These are phyloP conservation scores for Vimba vimba DNA, from an alignment of 2,113 vertebrate genomes.

Conservation along the genomic window DNA sequence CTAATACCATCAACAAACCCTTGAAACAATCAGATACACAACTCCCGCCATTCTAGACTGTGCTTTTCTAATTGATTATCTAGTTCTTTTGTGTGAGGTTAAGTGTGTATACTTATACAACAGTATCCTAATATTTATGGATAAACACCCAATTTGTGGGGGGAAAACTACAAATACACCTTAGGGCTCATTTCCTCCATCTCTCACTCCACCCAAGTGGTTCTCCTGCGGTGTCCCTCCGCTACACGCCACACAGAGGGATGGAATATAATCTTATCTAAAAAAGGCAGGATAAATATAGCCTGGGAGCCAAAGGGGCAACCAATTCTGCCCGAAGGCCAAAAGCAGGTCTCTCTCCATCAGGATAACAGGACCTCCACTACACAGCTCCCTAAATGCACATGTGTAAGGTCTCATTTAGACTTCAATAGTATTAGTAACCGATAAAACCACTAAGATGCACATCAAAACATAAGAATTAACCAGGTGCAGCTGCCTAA, in stretches of 20 bases:
- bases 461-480: not conserved
- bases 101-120: not conserved
- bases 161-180: not conserved
- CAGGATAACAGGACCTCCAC: not conserved
- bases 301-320: conserved; percentile 55
- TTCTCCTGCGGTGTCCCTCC: conserved; percentile 37
- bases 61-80: not conserved
- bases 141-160: not conserved
- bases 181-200: conserved; percentile 3
- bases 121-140: not conserved
- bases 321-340: conserved; percentile 53
- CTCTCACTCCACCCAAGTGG: not conserved
- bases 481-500: not conserved
- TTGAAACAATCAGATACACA: conserved; percentile 16
- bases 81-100: not conserved
- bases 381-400: not conserved
- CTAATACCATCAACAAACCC: not conserved
- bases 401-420: not conserved
- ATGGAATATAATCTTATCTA: conserved; percentile 79
- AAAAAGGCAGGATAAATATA: conserved; percentile 76
- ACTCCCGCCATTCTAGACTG: not conserved
- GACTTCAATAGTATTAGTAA: not conserved
- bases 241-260: conserved; percentile 43
- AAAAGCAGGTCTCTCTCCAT: conserved; percentile 54
- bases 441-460: not conserved